A percentile compares a stretch with the other conserved stretches of the same genome.
phyloP scores from a whole-genome alignment of 2,888 invertebrate species.

The Mimas tiliae region DNA sequence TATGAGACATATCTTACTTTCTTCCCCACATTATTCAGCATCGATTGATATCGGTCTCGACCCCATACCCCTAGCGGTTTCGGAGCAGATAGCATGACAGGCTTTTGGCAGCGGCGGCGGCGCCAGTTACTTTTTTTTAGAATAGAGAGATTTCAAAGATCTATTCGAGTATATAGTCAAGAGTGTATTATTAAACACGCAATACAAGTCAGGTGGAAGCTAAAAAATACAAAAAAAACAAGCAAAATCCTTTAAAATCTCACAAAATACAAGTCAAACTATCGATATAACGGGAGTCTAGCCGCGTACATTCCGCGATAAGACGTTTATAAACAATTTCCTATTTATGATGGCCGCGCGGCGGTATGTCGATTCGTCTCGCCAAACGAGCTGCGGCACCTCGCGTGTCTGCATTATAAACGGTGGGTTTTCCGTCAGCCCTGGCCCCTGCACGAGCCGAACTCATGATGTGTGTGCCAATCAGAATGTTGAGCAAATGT shows the following conservation, averaged over 20 bases:
- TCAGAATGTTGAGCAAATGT: neutral
- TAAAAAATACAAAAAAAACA: neutral
- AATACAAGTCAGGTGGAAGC: neutral
- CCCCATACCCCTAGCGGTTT: no score
- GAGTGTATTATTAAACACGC: no score
- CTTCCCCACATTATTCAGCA: no score
- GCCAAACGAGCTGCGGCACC: conserved; percentile 35
- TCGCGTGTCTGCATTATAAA: conserved; percentile 38
- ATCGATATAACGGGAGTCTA: conserved; percentile 11
- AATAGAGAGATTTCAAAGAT: no score
- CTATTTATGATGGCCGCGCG: neutral
- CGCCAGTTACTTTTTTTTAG: no score
- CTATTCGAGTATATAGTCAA: no score
- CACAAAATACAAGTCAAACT: neutral
- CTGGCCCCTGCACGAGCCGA: conserved; percentile 19
- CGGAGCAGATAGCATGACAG: no score
- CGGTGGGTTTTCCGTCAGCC: conserved; percentile 43
- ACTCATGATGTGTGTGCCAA: conserved; percentile 6
- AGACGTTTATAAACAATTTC: conserved; percentile 23
- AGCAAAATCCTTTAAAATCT: neutral
- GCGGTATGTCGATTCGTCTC: conserved; percentile 37
- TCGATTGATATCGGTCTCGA: no score
- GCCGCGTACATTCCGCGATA: neutral
- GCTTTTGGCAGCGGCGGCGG: no score
- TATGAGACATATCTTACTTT: no score